phyloP scores from a whole-genome alignment of 2,888 invertebrate genomes.

The Koerneria pararmatus region DNA sequence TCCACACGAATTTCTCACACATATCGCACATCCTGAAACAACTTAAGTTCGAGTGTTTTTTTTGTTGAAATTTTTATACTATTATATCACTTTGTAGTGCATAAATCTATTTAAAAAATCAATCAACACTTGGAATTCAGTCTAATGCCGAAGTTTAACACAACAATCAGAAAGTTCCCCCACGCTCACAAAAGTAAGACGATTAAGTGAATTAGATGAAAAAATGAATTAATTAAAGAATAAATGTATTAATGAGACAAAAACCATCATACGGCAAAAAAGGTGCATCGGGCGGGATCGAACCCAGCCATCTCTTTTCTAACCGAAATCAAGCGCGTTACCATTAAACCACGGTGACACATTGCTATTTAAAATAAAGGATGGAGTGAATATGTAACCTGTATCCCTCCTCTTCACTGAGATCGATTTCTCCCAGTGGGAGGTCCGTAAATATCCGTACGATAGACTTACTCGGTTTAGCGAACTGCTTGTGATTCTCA shows the following conservation, averaged over 20 bases:
- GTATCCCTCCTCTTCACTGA: slow-evolving; percentile 39
- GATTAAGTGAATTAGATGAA: background rate
- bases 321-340: too few relatives aligned
- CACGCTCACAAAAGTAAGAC: too few relatives aligned
- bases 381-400: slow-evolving; percentile 26
- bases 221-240: background rate
- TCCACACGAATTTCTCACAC: slow-evolving; percentile 44
- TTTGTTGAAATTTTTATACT: too few relatives aligned
- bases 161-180: too few relatives aligned
- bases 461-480: slow-evolving; percentile 37
- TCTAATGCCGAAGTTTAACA: too few relatives aligned
- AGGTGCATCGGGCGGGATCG: too few relatives aligned
- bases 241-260: background rate
- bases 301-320: too few relatives aligned
- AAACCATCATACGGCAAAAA: slow-evolving; percentile 1
- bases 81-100: too few relatives aligned
- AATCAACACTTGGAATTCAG: too few relatives aligned
- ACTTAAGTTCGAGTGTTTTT: too few relatives aligned
- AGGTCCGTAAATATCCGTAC: slow-evolving; percentile 53
- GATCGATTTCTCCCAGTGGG: slow-evolving; percentile 31
- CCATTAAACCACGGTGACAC: too few relatives aligned
- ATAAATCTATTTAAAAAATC: too few relatives aligned
- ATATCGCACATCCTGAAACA: slow-evolving; percentile 39
- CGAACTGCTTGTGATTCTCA: slow-evolving; percentile 46
- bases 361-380: background rate